Base-by-base conservation (phyloP, 2,888 invertebrate species). In the Fragum whitleyi region DNA sequence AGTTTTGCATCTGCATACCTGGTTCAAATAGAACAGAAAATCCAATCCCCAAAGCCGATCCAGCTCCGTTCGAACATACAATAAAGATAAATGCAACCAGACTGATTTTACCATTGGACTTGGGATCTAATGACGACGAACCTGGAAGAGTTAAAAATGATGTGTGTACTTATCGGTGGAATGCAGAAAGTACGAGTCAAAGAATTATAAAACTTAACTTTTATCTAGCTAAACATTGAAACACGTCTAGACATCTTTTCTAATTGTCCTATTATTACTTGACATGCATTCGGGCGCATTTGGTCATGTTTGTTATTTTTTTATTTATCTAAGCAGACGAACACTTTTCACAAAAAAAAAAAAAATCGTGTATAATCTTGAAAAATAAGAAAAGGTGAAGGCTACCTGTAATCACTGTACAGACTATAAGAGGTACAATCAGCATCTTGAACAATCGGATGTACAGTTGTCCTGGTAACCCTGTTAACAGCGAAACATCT, bases 51-150 rank as follows among this genome's bases (percentile, higher is more conserved):
- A 91, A 74, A 11, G 88, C 65, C 73, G 88, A 79, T 5, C 83
- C 89, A 7, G 89, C 28, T 0, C 86, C 51, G 65, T 92, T 91
- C 2, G 91, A 91, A 0, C 82, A 16, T 16, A 88, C 61, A 36
- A 91, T 88, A 75, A 86, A 91, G 2, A 74, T 62, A 32, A 90
- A 83, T 0, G 91, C 87, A 6, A 90, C 73, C 0, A 86, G 36
- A 57, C 91, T 89, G 26, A 92, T 89, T 73, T 90, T 91, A 7
- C 92, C 91, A 69, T 91, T 92, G 7, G 89, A 87, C 76, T 89
- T 90, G 0, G 91, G 89, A 67, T 92, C 91, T 23, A 92, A 73
- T 0, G 90, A 85, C 9, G 92, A 86, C 0, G 91, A 86, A 9
- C 91, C 92, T 92, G 81, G n/a, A 82, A 77, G 51, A 21, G 7